Percentiles rank a stretch among this genome's conserved stretches.
Conservation (phyloP, 1,140 invertebrate genomes). For the Drosophila malerkotliana region DNA sequence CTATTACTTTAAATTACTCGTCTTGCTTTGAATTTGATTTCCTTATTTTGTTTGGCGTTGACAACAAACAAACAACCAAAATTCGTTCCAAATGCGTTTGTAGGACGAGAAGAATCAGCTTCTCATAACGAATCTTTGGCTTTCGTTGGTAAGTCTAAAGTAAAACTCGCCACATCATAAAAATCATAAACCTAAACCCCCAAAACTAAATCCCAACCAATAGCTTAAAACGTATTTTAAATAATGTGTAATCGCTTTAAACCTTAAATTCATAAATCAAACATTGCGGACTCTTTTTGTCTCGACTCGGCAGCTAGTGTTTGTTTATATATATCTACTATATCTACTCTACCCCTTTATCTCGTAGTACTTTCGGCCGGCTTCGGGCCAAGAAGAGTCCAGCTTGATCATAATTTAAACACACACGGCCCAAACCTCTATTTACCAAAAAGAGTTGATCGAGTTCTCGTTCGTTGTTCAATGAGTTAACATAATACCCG, state of each 20-base stretch:
- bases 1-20: constrained; percentile 47
- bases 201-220: constrained; percentile 40
- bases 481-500: constrained; percentile 5
- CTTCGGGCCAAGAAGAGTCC: constrained; percentile 40
- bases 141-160: constrained; percentile 92
- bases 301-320: not conserved
- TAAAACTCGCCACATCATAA: constrained; percentile 65
- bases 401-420: constrained; percentile 68
- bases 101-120: constrained; percentile 94
- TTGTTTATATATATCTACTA: constrained; percentile 10
- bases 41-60: constrained; percentile 50
- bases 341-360: constrained; percentile 2
- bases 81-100: constrained; percentile 80
- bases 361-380: constrained; percentile 5
- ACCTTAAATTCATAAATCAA: constrained; percentile 48
- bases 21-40: constrained; percentile 41
- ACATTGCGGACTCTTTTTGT: constrained; percentile 25
- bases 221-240: constrained; percentile 60
- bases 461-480: constrained; percentile 26
- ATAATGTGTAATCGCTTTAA: constrained; percentile 71
- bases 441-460: constrained; percentile 49
- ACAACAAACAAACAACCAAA: constrained; percentile 56
- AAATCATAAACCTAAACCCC: constrained; percentile 46
- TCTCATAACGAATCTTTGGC: constrained; percentile 93
- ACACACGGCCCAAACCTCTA: constrained; percentile 46